Conservation (phyloP, 2,888 invertebrate species). For the Emmelina monodactyla region DNA sequence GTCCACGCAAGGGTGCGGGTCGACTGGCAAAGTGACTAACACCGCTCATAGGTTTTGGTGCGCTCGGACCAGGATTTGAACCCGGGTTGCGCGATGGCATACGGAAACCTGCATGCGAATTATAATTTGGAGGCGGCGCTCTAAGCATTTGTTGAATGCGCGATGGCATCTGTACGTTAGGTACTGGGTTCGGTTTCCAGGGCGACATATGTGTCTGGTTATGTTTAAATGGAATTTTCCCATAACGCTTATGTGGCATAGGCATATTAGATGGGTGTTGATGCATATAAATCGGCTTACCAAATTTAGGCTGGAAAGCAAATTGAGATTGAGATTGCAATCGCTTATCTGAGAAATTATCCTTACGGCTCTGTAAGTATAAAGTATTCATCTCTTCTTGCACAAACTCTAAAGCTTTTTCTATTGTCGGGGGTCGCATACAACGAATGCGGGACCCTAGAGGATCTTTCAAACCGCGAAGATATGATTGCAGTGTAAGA, state of each 20-base stretch:
- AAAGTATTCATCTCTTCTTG: constrained; percentile 12
- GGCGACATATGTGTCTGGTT: background rate
- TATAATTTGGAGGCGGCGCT: background rate
- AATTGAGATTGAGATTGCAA: background rate
- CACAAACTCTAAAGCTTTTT: constrained; percentile 9
- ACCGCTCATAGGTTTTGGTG: background rate
- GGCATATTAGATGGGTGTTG: background rate
- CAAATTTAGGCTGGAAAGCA: background rate
- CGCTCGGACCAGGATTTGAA: background rate
- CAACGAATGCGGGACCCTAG: no score
- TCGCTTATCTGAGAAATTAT: background rate
- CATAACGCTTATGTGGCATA: background rate
- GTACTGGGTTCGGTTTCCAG: background rate
- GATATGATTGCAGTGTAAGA: no score
- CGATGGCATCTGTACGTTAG: background rate
- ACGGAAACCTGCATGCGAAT: background rate
- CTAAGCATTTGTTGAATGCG: background rate
- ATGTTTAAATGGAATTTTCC: no score
- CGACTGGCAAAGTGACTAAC: background rate
- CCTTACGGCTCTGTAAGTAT: constrained; percentile 10
- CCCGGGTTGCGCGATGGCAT: background rate
- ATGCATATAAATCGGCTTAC: background rate
- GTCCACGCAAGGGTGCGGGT: no score
- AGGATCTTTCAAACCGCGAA: no score
- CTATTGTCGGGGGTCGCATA: no score